These are phyloP conservation scores for Neolamprologus multifasciatus DNA, from an alignment of 2,797 vertebrate species.

Conservation along the genomic window DNA sequence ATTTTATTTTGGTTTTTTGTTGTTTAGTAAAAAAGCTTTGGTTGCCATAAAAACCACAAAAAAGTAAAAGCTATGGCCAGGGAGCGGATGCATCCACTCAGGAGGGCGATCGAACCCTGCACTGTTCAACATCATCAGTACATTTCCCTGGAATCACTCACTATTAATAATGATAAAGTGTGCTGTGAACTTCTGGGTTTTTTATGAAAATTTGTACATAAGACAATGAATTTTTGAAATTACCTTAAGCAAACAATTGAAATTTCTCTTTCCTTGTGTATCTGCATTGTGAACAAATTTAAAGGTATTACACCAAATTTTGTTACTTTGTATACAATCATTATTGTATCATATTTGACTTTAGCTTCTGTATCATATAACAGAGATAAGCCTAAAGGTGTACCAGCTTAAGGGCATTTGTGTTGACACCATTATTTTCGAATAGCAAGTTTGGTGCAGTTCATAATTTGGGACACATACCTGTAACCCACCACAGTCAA, in stretches of 20 bases:
- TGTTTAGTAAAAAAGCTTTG: neutral
- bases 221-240: neutral
- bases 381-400: neutral
- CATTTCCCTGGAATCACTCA: neutral
- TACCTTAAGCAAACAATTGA: neutral
- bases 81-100: neutral
- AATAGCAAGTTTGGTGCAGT: neutral
- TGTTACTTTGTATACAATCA: neutral
- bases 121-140: neutral
- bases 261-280: neutral
- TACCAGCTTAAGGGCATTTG: accelerated
- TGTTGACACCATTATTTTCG: neutral
- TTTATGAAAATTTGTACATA: neutral
- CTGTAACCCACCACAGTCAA: neutral
- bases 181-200: neutral
- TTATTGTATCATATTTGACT: neutral
- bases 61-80: neutral
- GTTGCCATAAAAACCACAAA: neutral
- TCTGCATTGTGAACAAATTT: neutral
- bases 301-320: neutral
- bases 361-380: neutral
- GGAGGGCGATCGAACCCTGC: neutral
- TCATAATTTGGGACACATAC: neutral
- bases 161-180: neutral
- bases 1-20: neutral